Evolutionary conservation across 2,888 invertebrate species (phyloP), one percentile per base, ranked within the genome.

Genomic region (Cryptocephalus moraei): DNA sequence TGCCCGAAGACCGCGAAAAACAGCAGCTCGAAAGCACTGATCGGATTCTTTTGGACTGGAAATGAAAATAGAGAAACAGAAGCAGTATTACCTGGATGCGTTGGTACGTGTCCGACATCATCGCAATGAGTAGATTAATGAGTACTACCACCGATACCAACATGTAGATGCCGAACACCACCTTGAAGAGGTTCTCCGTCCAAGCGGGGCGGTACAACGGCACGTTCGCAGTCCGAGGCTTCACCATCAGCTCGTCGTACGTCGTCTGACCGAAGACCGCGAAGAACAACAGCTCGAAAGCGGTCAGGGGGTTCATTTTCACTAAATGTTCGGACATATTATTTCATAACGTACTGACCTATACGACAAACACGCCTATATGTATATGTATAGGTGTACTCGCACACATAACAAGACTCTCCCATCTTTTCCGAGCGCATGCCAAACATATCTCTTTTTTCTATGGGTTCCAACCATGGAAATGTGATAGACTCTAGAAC

Each of bases 61-160:
- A 80, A 22, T 22, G 22, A 76, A 76, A 79, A 73, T 75, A 70
- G 69, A 57, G 49, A 57, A 56, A 57, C 41, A 54, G 52, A 51
- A 49, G 49, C 72, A 78, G 22, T 14, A 74, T 81, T 84, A 96
- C 96, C 84, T 99, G 91, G 68, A 96, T 96, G 69, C 95, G 84
- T 74, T 97, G 96, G 75, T 99, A 97, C 65, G 97, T 97, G 81
- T 97, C 96, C 75, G 95, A 95, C 95, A 97, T 96, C 96, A 97
- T 96, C 78, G 97, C 97, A 82, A 97, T 97, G 72, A 97, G 87
- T 71, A 97, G 85, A 77, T 97, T 96, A 76, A 96, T 92, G 67
- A 97, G 84, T 70, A 97, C 96, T 75, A 97, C 91, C 70, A 95
- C 87, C 62, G 94, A 93, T 72, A 97, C 92, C 82, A 96, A 84